Evolutionary conservation across 1,140 invertebrate genomes (phyloP).

Genomic region (Mizuhopecten yessoensis): DNA sequence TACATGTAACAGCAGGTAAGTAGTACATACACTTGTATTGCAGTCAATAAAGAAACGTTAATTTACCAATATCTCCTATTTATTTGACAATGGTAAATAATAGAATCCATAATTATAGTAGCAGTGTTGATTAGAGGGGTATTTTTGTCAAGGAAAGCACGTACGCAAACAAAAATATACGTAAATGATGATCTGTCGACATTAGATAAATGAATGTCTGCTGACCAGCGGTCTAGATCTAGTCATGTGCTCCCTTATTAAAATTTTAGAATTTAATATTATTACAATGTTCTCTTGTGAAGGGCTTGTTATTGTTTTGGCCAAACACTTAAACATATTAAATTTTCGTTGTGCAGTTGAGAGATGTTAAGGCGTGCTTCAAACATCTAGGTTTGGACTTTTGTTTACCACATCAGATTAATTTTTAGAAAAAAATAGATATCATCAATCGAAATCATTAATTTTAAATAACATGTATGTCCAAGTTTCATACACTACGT

Average conservation of each 20-base stretch:
- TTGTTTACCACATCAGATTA: no score
- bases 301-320: no score
- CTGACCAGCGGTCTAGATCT: neutral
- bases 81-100: neutral
- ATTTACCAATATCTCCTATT: neutral
- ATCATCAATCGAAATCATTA: no score
- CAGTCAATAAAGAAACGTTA: neutral
- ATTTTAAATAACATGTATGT: no score
- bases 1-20: no score
- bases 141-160: neutral
- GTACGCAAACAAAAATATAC: neutral
- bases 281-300: no score
- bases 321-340: no score
- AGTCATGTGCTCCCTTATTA: neutral
- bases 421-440: no score
- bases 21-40: neutral
- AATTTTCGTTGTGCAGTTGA: no score
- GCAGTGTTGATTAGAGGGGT: neutral
- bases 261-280: neutral
- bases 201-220: neutral
- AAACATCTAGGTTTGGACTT: no score
- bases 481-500: no score
- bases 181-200: neutral
- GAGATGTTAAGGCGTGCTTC: no score
- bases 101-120: neutral